These are phyloP conservation scores for Latrodectus elegans DNA, from an alignment of 2,888 invertebrate genomes.

Conservation along the genomic window DNA sequence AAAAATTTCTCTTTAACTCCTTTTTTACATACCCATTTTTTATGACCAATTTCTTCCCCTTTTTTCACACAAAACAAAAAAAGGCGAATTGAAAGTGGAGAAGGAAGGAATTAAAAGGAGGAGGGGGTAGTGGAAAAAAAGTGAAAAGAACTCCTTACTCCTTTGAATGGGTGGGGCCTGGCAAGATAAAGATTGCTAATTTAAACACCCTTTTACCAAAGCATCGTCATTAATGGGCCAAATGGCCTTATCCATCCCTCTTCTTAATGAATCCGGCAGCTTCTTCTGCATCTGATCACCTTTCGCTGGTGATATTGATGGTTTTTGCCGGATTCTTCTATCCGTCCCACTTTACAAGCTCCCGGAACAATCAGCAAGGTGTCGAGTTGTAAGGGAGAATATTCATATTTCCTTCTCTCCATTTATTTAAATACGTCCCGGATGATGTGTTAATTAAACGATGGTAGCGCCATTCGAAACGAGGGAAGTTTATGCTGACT, in stretches of 20 bases:
- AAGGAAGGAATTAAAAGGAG: conserved; percentile 21
- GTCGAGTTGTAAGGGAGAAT: conserved; percentile 18
- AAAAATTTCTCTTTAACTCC: neutral
- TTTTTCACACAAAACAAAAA: conserved; percentile 26
- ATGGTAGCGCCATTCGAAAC: neutral
- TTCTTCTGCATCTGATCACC: conserved; percentile 28
- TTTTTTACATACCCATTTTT: conserved; percentile 27
- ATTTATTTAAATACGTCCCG: conserved; percentile 16
- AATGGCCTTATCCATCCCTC: conserved; percentile 56
- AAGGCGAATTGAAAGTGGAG: conserved; percentile 49
- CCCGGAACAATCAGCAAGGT: conserved; percentile 11
- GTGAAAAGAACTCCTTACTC: conserved; percentile 2
- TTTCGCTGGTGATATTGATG: conserved; percentile 27
- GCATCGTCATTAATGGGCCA: conserved; percentile 54
- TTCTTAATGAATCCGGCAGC: conserved; percentile 43
- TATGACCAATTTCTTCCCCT: conserved; percentile 14
- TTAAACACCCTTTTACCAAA: conserved; percentile 65
- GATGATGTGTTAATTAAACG: conserved; percentile 41
- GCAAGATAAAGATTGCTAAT: conserved; percentile 63
- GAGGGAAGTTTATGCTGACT: too few relatives aligned
- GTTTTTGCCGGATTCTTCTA: conserved; percentile 15
- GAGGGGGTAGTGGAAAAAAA: conserved; percentile 38
- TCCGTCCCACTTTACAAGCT: conserved; percentile 1
- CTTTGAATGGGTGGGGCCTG: conserved; percentile 46
- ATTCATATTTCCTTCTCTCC: conserved; percentile 27